These are phyloP conservation scores for Lordiphosa clarofinis DNA, from an alignment of 1,140 invertebrate species.

Conservation along the genomic window DNA sequence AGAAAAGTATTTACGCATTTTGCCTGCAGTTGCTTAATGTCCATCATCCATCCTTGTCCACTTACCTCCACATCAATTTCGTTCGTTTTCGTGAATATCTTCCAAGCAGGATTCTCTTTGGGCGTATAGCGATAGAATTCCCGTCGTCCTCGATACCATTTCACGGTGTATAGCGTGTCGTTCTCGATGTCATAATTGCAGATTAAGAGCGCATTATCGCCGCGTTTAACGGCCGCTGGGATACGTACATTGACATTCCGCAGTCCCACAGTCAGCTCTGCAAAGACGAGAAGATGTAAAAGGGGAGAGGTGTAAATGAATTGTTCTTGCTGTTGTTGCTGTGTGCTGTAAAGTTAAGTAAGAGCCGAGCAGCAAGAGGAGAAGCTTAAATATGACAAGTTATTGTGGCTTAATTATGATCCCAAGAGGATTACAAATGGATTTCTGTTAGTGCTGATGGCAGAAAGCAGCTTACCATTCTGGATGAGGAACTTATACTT, in stretches of 20 bases:
- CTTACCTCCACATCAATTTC: conserved; percentile 87
- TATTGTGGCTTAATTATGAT: conserved; percentile 76
- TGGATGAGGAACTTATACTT: too few relatives aligned
- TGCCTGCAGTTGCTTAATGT: conserved; percentile 48
- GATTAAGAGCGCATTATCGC: conserved; percentile 85
- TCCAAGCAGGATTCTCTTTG: conserved; percentile 84
- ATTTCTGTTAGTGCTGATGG: conserved; percentile 23
- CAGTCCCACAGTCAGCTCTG: conserved; percentile 64
- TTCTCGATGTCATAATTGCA: conserved; percentile 90
- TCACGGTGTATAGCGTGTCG: conserved; percentile 89
- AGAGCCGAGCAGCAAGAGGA: conserved; percentile 23
- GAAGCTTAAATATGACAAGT: conserved; percentile 68
- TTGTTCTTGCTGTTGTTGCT: conserved; percentile 17
- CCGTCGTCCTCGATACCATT: conserved; percentile 87
- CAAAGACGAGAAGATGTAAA: conserved; percentile 10
- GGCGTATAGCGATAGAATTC: conserved; percentile 87
- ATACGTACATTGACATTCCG: conserved; percentile 84
- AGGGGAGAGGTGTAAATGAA: conserved; percentile 15
- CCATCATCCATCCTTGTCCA: conserved; percentile 16
- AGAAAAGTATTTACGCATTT: conserved; percentile 32
- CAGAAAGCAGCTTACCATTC: conserved; percentile 6
- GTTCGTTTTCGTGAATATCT: conserved; percentile 84
- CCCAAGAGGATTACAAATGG: conserved; percentile 55
- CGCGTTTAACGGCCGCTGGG: conserved; percentile 85
- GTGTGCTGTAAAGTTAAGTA: conserved; percentile 15